A percentile compares a stretch with the other conserved stretches of the same genome.
These are phyloP conservation scores for Falcaria lacertinaria DNA, from an alignment of 2,888 invertebrate genomes.

Conservation along the genomic window DNA sequence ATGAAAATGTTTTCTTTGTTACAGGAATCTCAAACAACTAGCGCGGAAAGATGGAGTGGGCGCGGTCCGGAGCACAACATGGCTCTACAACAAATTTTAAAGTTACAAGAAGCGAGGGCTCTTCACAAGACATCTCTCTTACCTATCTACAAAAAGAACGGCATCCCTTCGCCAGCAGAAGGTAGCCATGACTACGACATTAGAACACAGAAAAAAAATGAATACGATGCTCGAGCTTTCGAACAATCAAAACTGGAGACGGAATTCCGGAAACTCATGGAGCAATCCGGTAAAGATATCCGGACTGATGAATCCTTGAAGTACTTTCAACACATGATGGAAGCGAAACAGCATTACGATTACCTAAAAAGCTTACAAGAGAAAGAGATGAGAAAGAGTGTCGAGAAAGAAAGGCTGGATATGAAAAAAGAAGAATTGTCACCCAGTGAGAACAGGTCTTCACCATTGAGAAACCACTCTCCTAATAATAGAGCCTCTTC, in stretches of 20 bases:
- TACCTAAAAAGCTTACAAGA: slow-evolving; percentile 66
- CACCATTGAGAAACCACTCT: slow-evolving; percentile 47
- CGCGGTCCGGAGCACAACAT: slow-evolving; percentile 94
- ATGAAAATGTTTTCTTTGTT: slow-evolving; percentile 50
- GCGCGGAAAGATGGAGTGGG: slow-evolving; percentile 93
- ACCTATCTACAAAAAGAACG: slow-evolving; percentile 68
- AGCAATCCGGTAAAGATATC: slow-evolving; percentile 74
- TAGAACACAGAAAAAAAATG: slow-evolving; percentile 41
- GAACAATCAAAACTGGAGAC: slow-evolving; percentile 79
- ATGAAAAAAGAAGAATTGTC: slow-evolving; percentile 58
- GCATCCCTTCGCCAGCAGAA: slow-evolving; percentile 74
- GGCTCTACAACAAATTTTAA: slow-evolving; percentile 94
- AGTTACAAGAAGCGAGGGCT: slow-evolving; percentile 93
- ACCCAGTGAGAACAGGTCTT: slow-evolving; percentile 47
- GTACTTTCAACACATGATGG: slow-evolving; percentile 71
- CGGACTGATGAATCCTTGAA: slow-evolving; percentile 63
- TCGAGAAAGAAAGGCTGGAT: slow-evolving; percentile 33
- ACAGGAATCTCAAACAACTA: slow-evolving; percentile 90
- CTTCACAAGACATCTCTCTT: slow-evolving; percentile 78
- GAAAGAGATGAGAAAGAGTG: slow-evolving; percentile 39
- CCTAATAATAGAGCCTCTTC: slow-evolving; percentile 54
- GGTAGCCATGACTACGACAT: slow-evolving; percentile 63
- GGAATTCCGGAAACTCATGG: slow-evolving; percentile 78
- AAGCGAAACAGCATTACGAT: slow-evolving; percentile 65
- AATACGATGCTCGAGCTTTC: slow-evolving; percentile 59